Evolutionary conservation across 2,888 invertebrate genomes (phyloP), one percentile per base, ranked within the genome.

Genomic region (Rhingia rostrata): DNA sequence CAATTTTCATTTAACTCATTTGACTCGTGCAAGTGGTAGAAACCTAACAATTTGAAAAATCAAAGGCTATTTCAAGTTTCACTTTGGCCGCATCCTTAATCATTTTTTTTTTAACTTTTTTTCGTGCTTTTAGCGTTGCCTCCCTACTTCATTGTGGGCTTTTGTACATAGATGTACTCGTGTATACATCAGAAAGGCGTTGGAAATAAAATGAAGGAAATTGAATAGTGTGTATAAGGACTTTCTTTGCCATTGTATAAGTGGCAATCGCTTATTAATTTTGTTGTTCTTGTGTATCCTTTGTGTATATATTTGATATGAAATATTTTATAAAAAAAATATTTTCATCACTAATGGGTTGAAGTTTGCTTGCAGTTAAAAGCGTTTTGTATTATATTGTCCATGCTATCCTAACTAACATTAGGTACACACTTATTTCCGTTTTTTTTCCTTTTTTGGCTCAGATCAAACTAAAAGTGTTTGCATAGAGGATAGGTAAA

Each of bases 221-320:
- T 78, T 63, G 79, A 83, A 79, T 56, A 79, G 73, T 83, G 83
- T 83, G 83, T 83, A 83, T 83, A 83, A 79, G 83, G 79, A 83
- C 79, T 83, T 83, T 72, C 22, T 61, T 53, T 67, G 58, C 72
- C 58, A 74, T 78, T 78, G 82, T 79, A 54, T 83, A 79, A 83
- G 83, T 73, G 79, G 47, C 73, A 79, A 45, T 73, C 51, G 69
- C 63, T 63, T 73, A 49, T 22, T 49, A 30, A 41, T n/a, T 54
- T 78, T 83, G 82, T 78, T 83, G 83, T 79, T 83, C 78, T 83
- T 83, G 56, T 83, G 79, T 83, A 69, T 79, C 73, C 67, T 67
- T 83, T 72, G 12, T 67, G 30, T 58, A 39, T 35, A n/a, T 56
- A 56, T 39, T 67, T 61, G 43, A 30, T 1, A 47, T 35, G 37